A percentile compares a stretch with the other conserved stretches of the same genome.
Conservation (phyloP, 1,140 invertebrate species). For the Zaprionus vittiger region DNA sequence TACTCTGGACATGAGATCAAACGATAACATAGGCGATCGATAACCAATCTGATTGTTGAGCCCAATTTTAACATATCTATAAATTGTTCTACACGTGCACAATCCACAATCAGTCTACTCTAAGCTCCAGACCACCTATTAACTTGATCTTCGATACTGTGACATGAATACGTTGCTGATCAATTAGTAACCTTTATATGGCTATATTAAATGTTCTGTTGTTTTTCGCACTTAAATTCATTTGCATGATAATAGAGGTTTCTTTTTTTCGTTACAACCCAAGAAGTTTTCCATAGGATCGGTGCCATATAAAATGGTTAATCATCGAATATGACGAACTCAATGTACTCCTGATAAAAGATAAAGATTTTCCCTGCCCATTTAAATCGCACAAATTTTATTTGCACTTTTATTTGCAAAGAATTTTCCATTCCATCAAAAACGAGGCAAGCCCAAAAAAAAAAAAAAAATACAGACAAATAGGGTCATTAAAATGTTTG, state of each 20-base stretch:
- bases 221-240: slow-evolving; percentile 68
- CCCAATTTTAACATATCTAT: background rate
- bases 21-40: background rate
- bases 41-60: background rate
- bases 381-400: background rate
- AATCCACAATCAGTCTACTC: background rate
- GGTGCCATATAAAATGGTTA: background rate
- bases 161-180: slow-evolving; percentile 24
- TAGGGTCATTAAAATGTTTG: slow-evolving; percentile 74
- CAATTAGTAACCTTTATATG: slow-evolving; percentile 72
- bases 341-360: background rate
- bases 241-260: slow-evolving; percentile 70
- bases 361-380: slow-evolving; percentile 1
- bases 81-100: background rate
- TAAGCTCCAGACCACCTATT: slow-evolving; percentile 20
- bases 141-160: slow-evolving; percentile 1
- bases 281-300: slow-evolving; percentile 4
- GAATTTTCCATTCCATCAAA: slow-evolving; percentile 63
- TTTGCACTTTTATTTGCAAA: slow-evolving; percentile 37
- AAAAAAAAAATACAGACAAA: slow-evolving; percentile 48
- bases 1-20: too few species aligned
- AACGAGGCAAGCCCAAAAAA: slow-evolving; percentile 65
- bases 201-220: slow-evolving; percentile 77
- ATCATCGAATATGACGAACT: background rate
- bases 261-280: background rate